Evolutionary conservation across 1,140 invertebrate genomes (phyloP).

Genomic region (Drosophila lowei): DNA sequence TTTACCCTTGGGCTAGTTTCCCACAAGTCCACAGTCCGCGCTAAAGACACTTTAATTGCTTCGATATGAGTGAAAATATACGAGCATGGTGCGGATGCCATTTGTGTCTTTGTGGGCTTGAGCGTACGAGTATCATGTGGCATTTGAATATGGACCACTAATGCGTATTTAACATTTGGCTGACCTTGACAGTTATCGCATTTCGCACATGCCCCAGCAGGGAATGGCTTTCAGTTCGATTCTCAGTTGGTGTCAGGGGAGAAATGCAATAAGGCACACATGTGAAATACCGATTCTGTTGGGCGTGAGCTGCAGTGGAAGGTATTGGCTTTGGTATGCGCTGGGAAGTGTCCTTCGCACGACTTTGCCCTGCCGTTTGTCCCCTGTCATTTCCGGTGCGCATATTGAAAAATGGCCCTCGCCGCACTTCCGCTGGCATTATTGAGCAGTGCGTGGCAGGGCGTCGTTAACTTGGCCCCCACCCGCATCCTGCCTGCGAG

Average conservation of each 20-base stretch:
- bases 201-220: conserved; percentile 33
- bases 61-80: conserved; percentile 24
- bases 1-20: conserved; percentile 16
- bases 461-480: conserved; percentile 64
- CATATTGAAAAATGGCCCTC: conserved; percentile 74
- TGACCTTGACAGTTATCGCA: conserved; percentile 70
- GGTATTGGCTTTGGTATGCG: too few relatives aligned
- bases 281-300: conserved; percentile 5
- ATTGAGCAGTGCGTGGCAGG: conserved; percentile 54
- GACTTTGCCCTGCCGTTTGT: conserved; percentile 29
- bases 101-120: conserved; percentile 26
- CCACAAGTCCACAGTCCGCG: conserved; percentile 9
- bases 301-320: conserved; percentile 17
- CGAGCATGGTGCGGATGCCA: neutral
- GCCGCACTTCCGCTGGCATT: conserved; percentile 69
- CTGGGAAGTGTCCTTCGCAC: neutral
- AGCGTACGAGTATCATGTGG: conserved; percentile 35
- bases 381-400: conserved; percentile 65
- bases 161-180: conserved; percentile 69
- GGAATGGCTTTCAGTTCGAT: conserved; percentile 20
- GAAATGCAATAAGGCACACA: conserved; percentile 63
- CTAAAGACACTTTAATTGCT: conserved; percentile 81
- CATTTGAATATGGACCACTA: conserved; percentile 57
- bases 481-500: conserved; percentile 46
- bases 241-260: conserved; percentile 18